A percentile compares a stretch with the other conserved stretches of the same genome.
Evolutionary conservation across 2,797 vertebrate species (phyloP).

Genomic region (Darevskia mixta): DNA sequence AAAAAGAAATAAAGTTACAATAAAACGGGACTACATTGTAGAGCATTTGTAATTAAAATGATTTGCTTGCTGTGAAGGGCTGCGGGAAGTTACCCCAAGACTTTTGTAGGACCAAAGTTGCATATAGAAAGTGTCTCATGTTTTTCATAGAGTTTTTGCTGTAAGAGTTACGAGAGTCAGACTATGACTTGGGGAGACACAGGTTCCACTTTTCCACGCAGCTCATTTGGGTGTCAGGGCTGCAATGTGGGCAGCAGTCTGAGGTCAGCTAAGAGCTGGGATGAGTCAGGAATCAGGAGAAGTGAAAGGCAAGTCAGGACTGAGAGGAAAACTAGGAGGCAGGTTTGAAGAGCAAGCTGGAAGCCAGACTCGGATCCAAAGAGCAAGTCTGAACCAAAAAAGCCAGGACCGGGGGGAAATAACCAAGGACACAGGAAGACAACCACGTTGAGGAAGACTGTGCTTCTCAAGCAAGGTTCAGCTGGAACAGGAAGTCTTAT

Average conservation of each 20-base stretch:
- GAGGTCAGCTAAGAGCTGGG: neutral
- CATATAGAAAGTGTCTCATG: neutral
- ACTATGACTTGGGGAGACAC: neutral
- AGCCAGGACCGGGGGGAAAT: too few species aligned
- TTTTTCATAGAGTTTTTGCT: neutral
- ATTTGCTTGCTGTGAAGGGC: neutral
- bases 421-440: too few species aligned
- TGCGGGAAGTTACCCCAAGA: neutral
- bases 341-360: too few species aligned
- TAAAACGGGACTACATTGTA: slow-evolving; percentile 18
- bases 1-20: slow-evolving; percentile 35
- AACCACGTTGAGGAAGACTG: too few species aligned
- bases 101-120: neutral
- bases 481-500: too few species aligned
- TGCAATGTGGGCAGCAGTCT: neutral
- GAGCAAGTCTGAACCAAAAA: too few species aligned
- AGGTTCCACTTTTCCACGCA: neutral
- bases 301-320: neutral
- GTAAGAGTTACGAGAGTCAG: neutral
- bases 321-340: neutral
- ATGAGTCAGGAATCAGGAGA: neutral
- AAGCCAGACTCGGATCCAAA: too few species aligned
- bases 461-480: too few species aligned
- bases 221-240: neutral
- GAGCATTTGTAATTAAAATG: slow-evolving; percentile 41